A percentile compares a stretch with the other conserved stretches of the same genome.
Evolutionary conservation across 2,888 invertebrate species (phyloP).

Genomic region (Caenorhabditis imperialis): DNA sequence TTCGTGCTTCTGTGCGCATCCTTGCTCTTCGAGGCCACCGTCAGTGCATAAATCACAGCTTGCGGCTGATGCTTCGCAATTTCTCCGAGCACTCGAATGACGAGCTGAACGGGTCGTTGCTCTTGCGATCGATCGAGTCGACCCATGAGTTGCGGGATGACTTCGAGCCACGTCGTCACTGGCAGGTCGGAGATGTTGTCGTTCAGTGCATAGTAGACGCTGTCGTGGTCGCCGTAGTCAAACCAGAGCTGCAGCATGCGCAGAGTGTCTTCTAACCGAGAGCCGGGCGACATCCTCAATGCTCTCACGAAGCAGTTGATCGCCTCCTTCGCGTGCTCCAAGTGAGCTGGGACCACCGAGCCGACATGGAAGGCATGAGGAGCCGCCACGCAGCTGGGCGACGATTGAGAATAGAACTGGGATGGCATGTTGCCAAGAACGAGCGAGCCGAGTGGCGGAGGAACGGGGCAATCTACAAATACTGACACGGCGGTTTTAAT

Average conservation of each 20-base stretch:
- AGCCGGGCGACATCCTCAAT: constrained; percentile 69
- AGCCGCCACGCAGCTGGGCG: not conserved
- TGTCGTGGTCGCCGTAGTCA: constrained; percentile 88
- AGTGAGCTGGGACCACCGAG: not conserved
- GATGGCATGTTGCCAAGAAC: constrained; percentile 21
- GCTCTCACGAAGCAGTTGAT: constrained; percentile 70
- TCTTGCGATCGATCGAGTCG: constrained; percentile 91
- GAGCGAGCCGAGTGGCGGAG: constrained; percentile 47
- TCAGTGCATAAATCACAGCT: constrained; percentile 93
- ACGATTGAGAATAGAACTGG: constrained; percentile 1
- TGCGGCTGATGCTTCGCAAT: constrained; percentile 98
- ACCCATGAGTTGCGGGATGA: constrained; percentile 94
- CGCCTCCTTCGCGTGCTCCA: constrained; percentile 54
- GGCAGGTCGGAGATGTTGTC: constrained; percentile 80
- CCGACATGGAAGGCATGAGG: no score
- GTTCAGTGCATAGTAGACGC: constrained; percentile 92
- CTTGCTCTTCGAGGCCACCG: constrained; percentile 95
- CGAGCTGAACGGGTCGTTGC: constrained; percentile 87
- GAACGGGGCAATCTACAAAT: constrained; percentile 37
- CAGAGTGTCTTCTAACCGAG: constrained; percentile 93
- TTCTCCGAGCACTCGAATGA: constrained; percentile 86
- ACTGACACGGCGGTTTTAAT: constrained; percentile 4
- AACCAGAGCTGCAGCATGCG: constrained; percentile 95
- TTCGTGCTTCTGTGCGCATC: constrained; percentile 88
- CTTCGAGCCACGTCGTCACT: constrained; percentile 80